Evolutionary conservation across 2,888 invertebrate genomes (phyloP).

Genomic region (Cerastoderma edule): DNA sequence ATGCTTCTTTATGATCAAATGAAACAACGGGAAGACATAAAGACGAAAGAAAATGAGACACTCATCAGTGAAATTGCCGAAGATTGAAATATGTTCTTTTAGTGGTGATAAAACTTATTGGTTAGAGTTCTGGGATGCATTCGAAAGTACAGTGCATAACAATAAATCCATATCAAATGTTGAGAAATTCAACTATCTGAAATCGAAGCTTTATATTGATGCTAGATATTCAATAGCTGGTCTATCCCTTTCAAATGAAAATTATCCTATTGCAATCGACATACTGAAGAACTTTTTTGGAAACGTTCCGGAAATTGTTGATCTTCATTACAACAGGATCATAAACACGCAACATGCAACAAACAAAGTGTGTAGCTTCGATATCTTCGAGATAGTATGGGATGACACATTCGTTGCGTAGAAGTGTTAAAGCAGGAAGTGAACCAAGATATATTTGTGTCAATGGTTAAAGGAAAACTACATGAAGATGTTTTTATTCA

Average conservation of each 20-base stretch:
- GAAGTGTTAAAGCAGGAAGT: slow-evolving; percentile 7
- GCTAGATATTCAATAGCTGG: slow-evolving; percentile 27
- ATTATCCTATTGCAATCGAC: slow-evolving; percentile 19
- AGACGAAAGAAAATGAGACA: not conserved
- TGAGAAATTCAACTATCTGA: slow-evolving; percentile 24
- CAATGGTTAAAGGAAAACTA: not conserved
- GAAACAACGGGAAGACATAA: not conserved
- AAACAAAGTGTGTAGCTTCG: slow-evolving; percentile 4
- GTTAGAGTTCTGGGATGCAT: slow-evolving; percentile 30
- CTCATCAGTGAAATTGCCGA: slow-evolving; percentile 23
- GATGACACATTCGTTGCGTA: not conserved
- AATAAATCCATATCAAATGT: slow-evolving; percentile 21
- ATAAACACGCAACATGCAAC: slow-evolving; percentile 11
- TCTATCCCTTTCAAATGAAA: slow-evolving; percentile 18
- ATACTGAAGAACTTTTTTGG: slow-evolving; percentile 21
- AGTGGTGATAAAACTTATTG: slow-evolving; percentile 25
- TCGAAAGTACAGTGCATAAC: slow-evolving; percentile 16
- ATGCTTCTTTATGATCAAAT: not conserved
- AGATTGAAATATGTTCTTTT: slow-evolving; percentile 17
- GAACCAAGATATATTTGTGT: slow-evolving; percentile 11
- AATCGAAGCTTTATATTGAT: slow-evolving; percentile 5
- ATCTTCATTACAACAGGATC: slow-evolving; percentile 30
- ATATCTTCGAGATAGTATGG: slow-evolving; percentile 10
- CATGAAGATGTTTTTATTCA: slow-evolving; percentile 10
- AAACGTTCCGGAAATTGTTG: slow-evolving; percentile 28